Percentiles rank a stretch among this genome's conserved stretches.
Conservation (phyloP, 2,888 invertebrate species). For the Chalcosyrphus nemorum region DNA sequence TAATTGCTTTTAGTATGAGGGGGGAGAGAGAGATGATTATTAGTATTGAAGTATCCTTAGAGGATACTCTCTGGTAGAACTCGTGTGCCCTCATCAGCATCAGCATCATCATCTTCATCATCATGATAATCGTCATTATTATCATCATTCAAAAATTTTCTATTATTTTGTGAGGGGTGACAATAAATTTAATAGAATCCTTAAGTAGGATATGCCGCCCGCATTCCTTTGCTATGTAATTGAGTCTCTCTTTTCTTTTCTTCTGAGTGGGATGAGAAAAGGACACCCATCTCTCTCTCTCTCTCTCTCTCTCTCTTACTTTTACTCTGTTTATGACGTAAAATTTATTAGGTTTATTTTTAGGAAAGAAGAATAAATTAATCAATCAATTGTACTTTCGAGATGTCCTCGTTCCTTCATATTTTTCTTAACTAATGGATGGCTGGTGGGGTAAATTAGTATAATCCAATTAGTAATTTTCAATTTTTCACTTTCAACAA, state of each 20-base stretch:
- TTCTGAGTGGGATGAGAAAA: background rate
- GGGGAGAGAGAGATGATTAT: slow-evolving; percentile 45
- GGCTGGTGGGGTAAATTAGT: slow-evolving; percentile 55
- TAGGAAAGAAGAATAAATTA: slow-evolving; percentile 59
- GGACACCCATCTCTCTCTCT: background rate
- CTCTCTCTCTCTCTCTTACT: background rate
- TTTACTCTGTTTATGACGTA: slow-evolving; percentile 54
- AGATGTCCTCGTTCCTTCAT: slow-evolving; percentile 13
- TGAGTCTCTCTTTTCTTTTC: slow-evolving; percentile 30
- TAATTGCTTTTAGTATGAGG: slow-evolving; percentile 55
- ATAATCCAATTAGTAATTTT: slow-evolving; percentile 59
- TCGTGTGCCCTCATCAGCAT: slow-evolving; percentile 44
- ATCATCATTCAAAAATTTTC: slow-evolving; percentile 35
- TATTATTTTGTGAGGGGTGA: slow-evolving; percentile 32
- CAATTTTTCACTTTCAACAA: slow-evolving; percentile 43
- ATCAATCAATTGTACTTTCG: slow-evolving; percentile 63
- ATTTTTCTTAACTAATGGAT: slow-evolving; percentile 47
- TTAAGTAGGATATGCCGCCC: slow-evolving; percentile 57
- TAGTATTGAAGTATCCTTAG: slow-evolving; percentile 53
- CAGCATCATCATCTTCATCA: slow-evolving; percentile 16
- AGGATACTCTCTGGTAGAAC: slow-evolving; percentile 32
- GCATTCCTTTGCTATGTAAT: slow-evolving; percentile 62
- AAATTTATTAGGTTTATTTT: slow-evolving; percentile 55
- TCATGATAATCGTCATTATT: slow-evolving; percentile 13
- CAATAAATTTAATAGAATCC: slow-evolving; percentile 65